Conservation (phyloP, 2,888 invertebrate genomes). For the Sarcophaga caerulescens region DNA sequence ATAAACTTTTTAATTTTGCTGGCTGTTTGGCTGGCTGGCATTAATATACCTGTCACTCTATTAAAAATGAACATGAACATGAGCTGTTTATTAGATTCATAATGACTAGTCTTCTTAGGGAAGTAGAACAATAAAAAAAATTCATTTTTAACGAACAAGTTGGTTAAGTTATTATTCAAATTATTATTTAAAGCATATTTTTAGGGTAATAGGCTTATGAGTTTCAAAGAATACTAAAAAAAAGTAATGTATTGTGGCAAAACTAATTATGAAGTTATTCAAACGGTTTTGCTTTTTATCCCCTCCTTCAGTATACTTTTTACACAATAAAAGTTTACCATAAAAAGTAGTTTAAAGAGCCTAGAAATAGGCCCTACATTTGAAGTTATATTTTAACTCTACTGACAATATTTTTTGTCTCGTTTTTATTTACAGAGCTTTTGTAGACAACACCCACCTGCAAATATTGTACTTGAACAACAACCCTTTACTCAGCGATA, state of each 20-base stretch:
- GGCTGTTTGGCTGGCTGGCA: neutral
- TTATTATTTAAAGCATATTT: neutral
- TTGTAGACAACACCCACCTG: slow-evolving; percentile 92
- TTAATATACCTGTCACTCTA: slow-evolving; percentile 63
- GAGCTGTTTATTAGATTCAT: slow-evolving; percentile 63
- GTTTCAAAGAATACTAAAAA: neutral
- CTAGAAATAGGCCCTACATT: no score
- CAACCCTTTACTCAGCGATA: slow-evolving; percentile 87
- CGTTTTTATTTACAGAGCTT: slow-evolving; percentile 83
- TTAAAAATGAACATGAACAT: slow-evolving; percentile 49
- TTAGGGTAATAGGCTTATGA: neutral
- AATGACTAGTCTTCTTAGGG: slow-evolving; percentile 51
- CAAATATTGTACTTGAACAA: slow-evolving; percentile 90
- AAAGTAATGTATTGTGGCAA: neutral
- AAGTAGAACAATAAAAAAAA: slow-evolving; percentile 29
- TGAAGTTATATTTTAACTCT: no score
- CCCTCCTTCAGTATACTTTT: no score
- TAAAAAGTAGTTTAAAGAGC: no score
- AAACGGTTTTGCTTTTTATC: no score
- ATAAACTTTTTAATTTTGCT: slow-evolving; percentile 41
- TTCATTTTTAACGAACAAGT: neutral
- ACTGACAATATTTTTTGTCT: neutral
- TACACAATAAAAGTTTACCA: no score
- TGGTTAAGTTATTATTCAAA: neutral
- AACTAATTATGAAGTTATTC: no score